Percentiles rank a stretch among this genome's conserved stretches.
These are phyloP conservation scores for Taenaris catops DNA, from an alignment of 2,888 invertebrate species.

Conservation along the genomic window DNA sequence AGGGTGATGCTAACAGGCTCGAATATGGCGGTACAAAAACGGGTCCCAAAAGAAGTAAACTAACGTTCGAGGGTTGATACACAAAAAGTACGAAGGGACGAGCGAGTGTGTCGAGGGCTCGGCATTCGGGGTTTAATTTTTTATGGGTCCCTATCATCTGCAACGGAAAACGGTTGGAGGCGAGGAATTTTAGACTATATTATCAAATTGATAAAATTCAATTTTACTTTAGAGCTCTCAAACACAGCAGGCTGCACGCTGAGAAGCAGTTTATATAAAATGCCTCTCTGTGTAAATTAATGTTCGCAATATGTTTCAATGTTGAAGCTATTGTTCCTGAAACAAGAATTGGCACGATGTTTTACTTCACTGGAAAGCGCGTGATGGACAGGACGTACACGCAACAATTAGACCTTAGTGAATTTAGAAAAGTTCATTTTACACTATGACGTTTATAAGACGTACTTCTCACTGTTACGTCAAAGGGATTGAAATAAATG, in stretches of 20 bases:
- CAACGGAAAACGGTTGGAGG: conserved; percentile 1
- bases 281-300: conserved; percentile 10
- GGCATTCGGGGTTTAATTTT: conserved; percentile 49
- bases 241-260: conserved; percentile 18
- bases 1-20: conserved; percentile 19
- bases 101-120: conserved; percentile 38
- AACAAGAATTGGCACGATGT: no score
- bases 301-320: conserved; percentile 12
- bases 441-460: not conserved
- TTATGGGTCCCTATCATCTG: conserved; percentile 40
- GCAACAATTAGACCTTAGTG: no score
- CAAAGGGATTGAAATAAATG: no score
- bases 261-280: conserved; percentile 15
- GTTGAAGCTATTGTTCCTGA: conserved; percentile 1
- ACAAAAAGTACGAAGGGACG: conserved; percentile 62
- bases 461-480: no score
- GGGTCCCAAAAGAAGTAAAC: conserved; percentile 26
- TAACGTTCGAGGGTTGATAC: conserved; percentile 26
- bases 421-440: no score
- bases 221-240: not conserved
- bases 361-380: no score
- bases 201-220: not conserved
- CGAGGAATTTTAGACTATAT: conserved; percentile 5
- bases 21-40: conserved; percentile 30
- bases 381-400: no score